A percentile compares a stretch with the other conserved stretches of the same genome.
Evolutionary conservation across 1,140 invertebrate species (phyloP).

Genomic region (Argopecten irradians): DNA sequence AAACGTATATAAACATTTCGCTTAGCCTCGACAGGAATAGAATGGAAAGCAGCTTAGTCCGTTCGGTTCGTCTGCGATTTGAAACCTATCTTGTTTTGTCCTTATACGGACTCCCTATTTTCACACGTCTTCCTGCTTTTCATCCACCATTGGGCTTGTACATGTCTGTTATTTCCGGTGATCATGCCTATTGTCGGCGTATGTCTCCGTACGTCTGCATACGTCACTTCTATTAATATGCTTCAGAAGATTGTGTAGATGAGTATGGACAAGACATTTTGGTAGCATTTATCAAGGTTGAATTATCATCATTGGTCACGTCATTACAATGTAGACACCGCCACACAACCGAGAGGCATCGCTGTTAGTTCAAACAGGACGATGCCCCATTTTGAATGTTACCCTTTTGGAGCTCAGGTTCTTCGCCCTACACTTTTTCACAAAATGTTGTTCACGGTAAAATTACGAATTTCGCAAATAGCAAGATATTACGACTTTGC

Average conservation of each 20-base stretch:
- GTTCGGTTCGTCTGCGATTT: background rate
- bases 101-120: background rate
- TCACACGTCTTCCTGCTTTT: background rate
- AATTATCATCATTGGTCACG: no score
- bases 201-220: background rate
- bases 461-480: no score
- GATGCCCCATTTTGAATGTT: no score
- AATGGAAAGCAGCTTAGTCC: background rate
- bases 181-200: background rate
- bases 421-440: no score
- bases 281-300: no score
- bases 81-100: background rate
- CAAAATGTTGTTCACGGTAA: no score
- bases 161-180: background rate
- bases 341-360: no score
- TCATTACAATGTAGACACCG: no score
- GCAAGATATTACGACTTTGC: no score
- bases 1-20: constrained; percentile 1
- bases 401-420: no score
- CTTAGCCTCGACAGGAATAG: constrained; percentile 6
- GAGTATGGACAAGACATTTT: background rate
- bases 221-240: background rate
- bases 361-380: no score
- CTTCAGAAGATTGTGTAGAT: background rate
- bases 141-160: background rate